phyloP scores from a whole-genome alignment of 2,797 vertebrate species.

The Cryptoblepharus egeriae region DNA sequence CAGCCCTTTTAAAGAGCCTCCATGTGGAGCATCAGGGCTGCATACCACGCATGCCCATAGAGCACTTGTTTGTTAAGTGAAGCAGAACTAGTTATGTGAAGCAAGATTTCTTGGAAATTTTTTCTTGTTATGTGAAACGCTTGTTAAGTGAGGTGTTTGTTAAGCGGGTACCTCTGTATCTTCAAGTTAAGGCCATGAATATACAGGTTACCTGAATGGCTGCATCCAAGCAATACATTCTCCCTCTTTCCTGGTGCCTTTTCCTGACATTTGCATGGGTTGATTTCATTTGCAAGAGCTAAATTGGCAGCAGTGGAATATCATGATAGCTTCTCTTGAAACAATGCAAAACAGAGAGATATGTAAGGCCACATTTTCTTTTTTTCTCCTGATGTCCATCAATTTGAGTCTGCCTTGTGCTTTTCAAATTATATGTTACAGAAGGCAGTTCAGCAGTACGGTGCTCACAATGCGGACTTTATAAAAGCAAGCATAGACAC shows the following conservation, averaged over 20 bases:
- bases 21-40: no score
- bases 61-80: no score
- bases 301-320: not conserved
- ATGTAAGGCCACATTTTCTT: not conserved
- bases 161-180: no score
- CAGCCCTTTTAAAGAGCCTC: no score
- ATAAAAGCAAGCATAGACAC: not conserved
- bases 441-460: not conserved
- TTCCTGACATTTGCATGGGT: not conserved
- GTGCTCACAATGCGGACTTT: not conserved
- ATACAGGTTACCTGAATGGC: not conserved
- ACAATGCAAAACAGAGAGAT: not conserved
- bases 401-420: not conserved
- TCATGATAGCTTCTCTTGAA: not conserved
- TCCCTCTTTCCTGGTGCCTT: not conserved
- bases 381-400: no score
- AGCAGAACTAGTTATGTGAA: no score
- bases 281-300: not conserved
- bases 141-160: no score
- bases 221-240: no score
- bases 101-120: no score
- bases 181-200: no score
- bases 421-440: not conserved
- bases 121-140: no score
- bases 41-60: no score